phyloP scores from a whole-genome alignment of 1,140 invertebrate species.

The Trypoxylus dichotomus region DNA sequence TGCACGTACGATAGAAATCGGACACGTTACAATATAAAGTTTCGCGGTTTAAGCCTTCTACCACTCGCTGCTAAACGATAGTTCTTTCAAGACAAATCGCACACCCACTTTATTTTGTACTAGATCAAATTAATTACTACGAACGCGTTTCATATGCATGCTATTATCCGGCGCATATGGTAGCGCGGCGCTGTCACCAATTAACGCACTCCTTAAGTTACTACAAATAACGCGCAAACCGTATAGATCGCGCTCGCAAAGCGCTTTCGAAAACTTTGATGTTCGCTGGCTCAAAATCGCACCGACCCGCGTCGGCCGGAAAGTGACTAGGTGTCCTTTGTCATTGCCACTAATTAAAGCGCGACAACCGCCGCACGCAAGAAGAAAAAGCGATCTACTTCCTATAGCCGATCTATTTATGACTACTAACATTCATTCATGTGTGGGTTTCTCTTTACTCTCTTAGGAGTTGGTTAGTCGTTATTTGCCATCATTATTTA shows the following conservation, averaged over 20 bases:
- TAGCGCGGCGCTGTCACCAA: not conserved
- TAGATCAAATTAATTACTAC: slow-evolving; percentile 1
- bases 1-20: too few species aligned
- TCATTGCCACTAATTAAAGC: slow-evolving; percentile 29
- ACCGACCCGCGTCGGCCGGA: not conserved
- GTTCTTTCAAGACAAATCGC: not conserved
- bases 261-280: slow-evolving; percentile 23
- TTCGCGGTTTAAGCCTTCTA: too few species aligned
- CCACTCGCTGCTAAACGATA: not conserved
- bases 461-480: not conserved
- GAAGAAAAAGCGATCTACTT: slow-evolving; percentile 26
- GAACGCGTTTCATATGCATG: not conserved
- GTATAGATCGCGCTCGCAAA: not conserved
- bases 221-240: slow-evolving; percentile 17
- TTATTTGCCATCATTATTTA: not conserved
- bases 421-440: slow-evolving; percentile 10
- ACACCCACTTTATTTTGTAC: not conserved
- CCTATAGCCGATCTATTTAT: slow-evolving; percentile 24
- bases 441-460: not conserved
- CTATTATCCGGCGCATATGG: not conserved
- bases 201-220: slow-evolving; percentile 22
- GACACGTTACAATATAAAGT: too few species aligned
- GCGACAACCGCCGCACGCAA: slow-evolving; percentile 7
- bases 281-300: slow-evolving; percentile 6
- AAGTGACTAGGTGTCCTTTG: slow-evolving; percentile 23